Conservation (phyloP, 2,113 vertebrate genomes). For the Lanius collurio region DNA sequence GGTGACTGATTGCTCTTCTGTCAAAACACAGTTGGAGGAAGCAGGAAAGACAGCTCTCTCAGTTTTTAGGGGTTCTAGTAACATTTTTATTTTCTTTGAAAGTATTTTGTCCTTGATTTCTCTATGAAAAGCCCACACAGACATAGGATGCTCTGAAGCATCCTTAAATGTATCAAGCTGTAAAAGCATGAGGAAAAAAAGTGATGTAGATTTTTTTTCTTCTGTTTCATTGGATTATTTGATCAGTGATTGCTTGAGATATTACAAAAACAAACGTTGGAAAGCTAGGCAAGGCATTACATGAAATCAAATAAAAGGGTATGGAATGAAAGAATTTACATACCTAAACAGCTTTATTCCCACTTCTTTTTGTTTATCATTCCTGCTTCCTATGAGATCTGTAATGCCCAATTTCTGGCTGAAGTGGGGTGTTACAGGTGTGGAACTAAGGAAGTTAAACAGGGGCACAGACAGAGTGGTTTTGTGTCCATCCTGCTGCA, state of each 20-base stretch:
- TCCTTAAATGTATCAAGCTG: neutral
- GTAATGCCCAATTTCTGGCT: neutral
- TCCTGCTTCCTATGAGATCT: neutral
- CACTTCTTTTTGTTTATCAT: neutral
- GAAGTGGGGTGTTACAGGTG: neutral
- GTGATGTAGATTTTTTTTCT: neutral
- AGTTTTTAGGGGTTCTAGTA: neutral
- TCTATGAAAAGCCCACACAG: conserved; percentile 1
- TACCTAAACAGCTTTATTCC: neutral
- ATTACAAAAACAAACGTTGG: neutral
- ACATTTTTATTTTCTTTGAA: conserved; percentile 9
- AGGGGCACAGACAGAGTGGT: neutral
- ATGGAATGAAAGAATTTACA: neutral
- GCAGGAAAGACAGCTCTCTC: neutral
- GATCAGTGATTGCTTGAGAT: neutral
- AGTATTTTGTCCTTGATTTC: neutral
- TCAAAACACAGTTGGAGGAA: conserved; percentile 2
- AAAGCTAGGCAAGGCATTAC: neutral
- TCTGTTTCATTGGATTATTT: neutral
- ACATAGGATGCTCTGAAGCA: neutral
- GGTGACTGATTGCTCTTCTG: neutral
- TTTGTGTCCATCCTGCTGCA: neutral
- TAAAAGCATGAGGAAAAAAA: neutral
- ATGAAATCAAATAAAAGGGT: neutral
- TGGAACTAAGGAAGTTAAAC: neutral